Evolutionary conservation across 92 coral and sea anemone species (phyloP).

Genomic region (Epizoanthus rinbou): DNA sequence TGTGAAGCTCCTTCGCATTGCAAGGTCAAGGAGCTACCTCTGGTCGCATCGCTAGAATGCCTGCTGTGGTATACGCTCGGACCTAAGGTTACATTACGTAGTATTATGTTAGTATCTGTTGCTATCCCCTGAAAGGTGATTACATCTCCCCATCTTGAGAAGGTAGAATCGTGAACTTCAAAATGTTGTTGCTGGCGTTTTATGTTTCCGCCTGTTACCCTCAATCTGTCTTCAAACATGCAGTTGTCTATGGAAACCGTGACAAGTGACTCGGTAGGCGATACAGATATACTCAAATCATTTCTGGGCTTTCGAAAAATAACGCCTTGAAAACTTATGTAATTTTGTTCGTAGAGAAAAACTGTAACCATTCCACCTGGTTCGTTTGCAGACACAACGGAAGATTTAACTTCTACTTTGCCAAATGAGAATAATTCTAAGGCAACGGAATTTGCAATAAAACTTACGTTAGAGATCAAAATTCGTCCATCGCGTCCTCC

Average conservation of each 20-base stretch:
- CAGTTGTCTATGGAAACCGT: neutral
- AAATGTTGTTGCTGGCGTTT: neutral
- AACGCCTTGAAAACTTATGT: neutral
- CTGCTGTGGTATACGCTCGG: neutral
- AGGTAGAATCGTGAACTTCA: constrained; percentile 7
- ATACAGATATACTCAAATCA: neutral
- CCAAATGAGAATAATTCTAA: constrained; percentile 5
- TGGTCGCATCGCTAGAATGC: neutral
- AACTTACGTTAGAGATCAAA: neutral
- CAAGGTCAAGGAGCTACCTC: neutral
- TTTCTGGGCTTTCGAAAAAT: constrained; percentile 1
- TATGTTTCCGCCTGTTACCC: neutral
- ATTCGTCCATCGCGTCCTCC: constrained; percentile 19
- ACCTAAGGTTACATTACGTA: neutral
- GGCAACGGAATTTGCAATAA: neutral
- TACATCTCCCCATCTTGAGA: constrained; percentile 16
- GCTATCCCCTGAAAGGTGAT: neutral
- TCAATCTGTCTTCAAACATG: neutral
- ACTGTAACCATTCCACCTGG: neutral
- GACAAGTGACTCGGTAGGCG: neutral
- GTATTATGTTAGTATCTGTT: neutral
- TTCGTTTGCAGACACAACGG: neutral
- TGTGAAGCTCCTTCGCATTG: neutral
- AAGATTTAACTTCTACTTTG: neutral
- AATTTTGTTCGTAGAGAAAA: neutral